phyloP scores from a whole-genome alignment of 2,888 invertebrate species.

The Apotomis capreana region DNA sequence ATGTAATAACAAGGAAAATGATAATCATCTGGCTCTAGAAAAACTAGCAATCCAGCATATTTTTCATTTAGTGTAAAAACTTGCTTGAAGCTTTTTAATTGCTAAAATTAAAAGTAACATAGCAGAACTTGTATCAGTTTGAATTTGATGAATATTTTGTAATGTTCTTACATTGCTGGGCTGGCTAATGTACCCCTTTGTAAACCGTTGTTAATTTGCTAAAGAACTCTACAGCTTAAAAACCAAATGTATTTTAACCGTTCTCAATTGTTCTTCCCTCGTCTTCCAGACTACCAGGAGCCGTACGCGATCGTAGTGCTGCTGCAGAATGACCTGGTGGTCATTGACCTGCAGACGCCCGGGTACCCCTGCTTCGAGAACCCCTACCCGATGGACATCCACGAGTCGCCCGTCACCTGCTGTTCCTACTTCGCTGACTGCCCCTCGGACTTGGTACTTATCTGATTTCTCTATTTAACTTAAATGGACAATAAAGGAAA shows the following conservation, averaged over 20 bases:
- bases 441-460: constrained; percentile 94
- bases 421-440: constrained; percentile 99
- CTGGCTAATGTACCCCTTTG: too few relatives aligned
- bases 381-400: constrained; percentile 99
- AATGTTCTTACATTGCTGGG: too few relatives aligned
- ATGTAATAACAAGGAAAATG: too few relatives aligned
- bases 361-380: constrained; percentile 99
- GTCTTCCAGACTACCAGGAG: constrained; percentile 94
- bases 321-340: constrained; percentile 98
- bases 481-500: too few relatives aligned
- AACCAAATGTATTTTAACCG: neutral
- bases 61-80: too few relatives aligned
- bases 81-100: too few relatives aligned
- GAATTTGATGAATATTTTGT: too few relatives aligned
- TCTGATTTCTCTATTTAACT: neutral
- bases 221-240: neutral
- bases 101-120: too few relatives aligned
- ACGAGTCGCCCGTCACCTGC: constrained; percentile 99
- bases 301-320: constrained; percentile 99
- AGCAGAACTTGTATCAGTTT: too few relatives aligned
- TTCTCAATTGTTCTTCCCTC: neutral
- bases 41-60: too few relatives aligned
- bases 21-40: too few relatives aligned
- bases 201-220: too few relatives aligned
- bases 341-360: constrained; percentile 96